Percentiles rank a stretch among this genome's conserved stretches.
These are phyloP conservation scores for Seriola aureovittata DNA, from an alignment of 2,113 vertebrate species.

Conservation along the genomic window DNA sequence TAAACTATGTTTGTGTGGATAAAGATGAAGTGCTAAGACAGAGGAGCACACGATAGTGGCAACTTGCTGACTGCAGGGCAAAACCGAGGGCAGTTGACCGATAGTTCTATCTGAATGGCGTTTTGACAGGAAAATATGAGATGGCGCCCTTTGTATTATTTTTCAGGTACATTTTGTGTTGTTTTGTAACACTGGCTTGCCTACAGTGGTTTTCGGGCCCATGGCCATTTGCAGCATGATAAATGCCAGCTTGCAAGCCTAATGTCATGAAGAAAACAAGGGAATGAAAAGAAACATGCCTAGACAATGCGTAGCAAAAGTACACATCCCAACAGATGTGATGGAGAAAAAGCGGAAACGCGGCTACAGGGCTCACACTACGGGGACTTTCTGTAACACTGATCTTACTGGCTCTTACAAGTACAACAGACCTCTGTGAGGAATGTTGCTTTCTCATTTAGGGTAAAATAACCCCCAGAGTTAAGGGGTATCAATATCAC, in stretches of 20 bases:
- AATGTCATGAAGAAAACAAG: constrained; percentile 70
- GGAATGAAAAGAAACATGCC: constrained; percentile 78
- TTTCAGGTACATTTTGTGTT: constrained; percentile 40
- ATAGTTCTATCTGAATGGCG: background rate
- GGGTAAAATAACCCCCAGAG: constrained; percentile 72
- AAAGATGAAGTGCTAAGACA: background rate
- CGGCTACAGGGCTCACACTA: constrained; percentile 56
- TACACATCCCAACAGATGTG: constrained; percentile 77
- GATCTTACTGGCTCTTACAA: constrained; percentile 68
- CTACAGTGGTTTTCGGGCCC: constrained; percentile 64
- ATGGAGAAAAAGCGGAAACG: constrained; percentile 67
- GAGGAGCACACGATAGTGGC: background rate
- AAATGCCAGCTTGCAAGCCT: constrained; percentile 51
- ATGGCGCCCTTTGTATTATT: background rate
- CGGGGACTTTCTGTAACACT: constrained; percentile 73
- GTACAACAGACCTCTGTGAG: constrained; percentile 64
- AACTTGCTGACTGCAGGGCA: constrained; percentile 2
- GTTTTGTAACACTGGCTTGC: constrained; percentile 54
- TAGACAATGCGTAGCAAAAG: constrained; percentile 73
- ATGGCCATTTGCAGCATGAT: constrained; percentile 61
- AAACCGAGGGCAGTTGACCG: constrained; percentile 15
- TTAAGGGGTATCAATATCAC: constrained; percentile 81
- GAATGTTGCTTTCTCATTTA: constrained; percentile 77
- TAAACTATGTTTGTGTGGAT: constrained; percentile 23
- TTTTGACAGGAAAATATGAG: constrained; percentile 1